Evolutionary conservation across 2,113 vertebrate genomes (phyloP), one percentile per base, ranked within the genome.

Genomic region (Pseudorasbora parva): DNA sequence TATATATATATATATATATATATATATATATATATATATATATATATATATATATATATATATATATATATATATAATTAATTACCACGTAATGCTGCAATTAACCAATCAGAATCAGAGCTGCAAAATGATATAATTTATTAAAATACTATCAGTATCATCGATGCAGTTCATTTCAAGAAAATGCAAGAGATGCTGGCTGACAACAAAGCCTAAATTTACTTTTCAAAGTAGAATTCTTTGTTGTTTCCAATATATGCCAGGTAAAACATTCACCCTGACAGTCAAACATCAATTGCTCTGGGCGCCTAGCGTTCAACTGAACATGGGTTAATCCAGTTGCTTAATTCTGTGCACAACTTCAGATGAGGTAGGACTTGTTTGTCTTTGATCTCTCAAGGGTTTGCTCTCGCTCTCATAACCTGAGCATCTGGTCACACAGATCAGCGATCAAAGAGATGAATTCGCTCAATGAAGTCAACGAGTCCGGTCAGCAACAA

Each of bases 361-460:
- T 78, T 73, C 15, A 64, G 54, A 79, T 79, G 19, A 86, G 51
- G 27, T 68, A 10, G 83, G 19, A 49, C 78, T 41, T 84, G 60
- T 81, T 62, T 30, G 72, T 86, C 60, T 47, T 77, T 85, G 79
- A 82, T 76, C 71, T 69, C 41, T 68, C 56, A 74, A 51, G 77
- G 45, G 78, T 33, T 84, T 21, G 12, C 56, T 62, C 45, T 57
- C 9, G n/a, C 51, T 49, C 60, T 19, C 9, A 14, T 81, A 56
- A 69, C 79, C 49, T 12, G 41, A 72, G 84, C 69, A 60, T 77
- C 62, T 60, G 80, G 60, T 68, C 73, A 69, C 47, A 81, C 49
- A 82, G 80, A 71, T 72, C 74, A 72, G 73, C 62, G 76, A 80
- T 80, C 83, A 84, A 84, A 84, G 76, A 82, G 64, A 78, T 15